Percentiles rank a stretch among this genome's conserved stretches.
phyloP scores from a whole-genome alignment of 2,797 vertebrate species.

The Typhlichthys eigenmanni region DNA sequence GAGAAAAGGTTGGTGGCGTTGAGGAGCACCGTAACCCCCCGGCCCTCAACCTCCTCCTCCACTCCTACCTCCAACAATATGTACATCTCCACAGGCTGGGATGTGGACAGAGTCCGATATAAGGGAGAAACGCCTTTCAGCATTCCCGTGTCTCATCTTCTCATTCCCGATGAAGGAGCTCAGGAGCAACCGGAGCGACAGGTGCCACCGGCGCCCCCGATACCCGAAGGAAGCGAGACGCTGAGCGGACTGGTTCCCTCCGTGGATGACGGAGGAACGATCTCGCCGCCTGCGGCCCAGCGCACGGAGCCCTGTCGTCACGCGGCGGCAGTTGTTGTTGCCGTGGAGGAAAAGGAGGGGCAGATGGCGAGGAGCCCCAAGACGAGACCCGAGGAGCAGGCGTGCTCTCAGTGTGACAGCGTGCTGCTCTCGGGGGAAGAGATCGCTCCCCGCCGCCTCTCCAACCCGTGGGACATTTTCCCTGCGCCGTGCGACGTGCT shows the following conservation, averaged over 20 bases:
- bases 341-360: not conserved
- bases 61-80: not conserved
- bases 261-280: not conserved
- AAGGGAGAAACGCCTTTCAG: conserved; percentile 38
- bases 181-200: not conserved
- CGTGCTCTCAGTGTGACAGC: not conserved
- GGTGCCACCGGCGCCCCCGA: not conserved
- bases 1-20: conserved; percentile 15
- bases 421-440: not conserved
- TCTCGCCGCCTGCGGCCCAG: not conserved
- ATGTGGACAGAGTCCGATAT: conserved; percentile 43
- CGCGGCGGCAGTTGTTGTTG: not conserved
- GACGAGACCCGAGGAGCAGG: too few species aligned
- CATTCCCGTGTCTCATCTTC: conserved; percentile 47
- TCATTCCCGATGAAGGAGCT: conserved; percentile 41
- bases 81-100: conserved; percentile 40
- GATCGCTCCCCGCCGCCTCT: not conserved
- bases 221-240: not conserved
- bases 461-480: conserved; percentile 61
- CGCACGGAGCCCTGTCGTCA: not conserved
- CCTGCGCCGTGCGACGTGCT: conserved; percentile 26
- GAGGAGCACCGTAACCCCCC: not conserved
- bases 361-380: not conserved
- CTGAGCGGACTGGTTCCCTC: not conserved
- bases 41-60: conserved; percentile 36